Conservation (phyloP, 2,888 invertebrate genomes). For the Coelinius sp. region DNA sequence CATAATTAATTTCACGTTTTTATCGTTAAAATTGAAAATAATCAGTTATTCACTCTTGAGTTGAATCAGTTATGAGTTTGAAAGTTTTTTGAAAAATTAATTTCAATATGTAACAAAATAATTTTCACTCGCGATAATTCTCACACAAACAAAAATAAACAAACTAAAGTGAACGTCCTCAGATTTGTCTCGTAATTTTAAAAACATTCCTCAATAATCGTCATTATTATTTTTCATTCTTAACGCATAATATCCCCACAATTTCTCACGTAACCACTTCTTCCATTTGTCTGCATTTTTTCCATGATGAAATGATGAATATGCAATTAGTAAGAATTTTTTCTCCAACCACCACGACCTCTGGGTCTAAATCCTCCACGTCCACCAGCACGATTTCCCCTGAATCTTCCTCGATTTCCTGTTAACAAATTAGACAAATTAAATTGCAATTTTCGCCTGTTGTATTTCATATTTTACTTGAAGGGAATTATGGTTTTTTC, state of each 20-base stretch:
- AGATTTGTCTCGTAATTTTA: slow-evolving; percentile 41
- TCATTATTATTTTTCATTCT: slow-evolving; percentile 42
- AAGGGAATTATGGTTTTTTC: no score
- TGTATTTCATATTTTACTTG: not conserved
- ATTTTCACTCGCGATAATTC: slow-evolving; percentile 4
- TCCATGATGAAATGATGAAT: slow-evolving; percentile 19
- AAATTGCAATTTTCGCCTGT: no score
- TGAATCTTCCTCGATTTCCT: slow-evolving; percentile 65
- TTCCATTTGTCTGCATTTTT: slow-evolving; percentile 33
- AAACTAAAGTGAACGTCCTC: slow-evolving; percentile 38
- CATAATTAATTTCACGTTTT: not conserved
- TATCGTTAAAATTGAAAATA: not conserved
- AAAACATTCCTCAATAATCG: slow-evolving; percentile 44
- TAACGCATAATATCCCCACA: slow-evolving; percentile 46
- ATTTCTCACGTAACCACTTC: slow-evolving; percentile 34
- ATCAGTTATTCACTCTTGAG: not conserved
- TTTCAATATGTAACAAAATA: not conserved
- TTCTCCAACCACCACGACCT: slow-evolving; percentile 66
- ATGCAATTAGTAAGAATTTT: slow-evolving; percentile 62
- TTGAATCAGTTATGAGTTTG: not conserved
- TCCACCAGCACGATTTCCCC: slow-evolving; percentile 61
- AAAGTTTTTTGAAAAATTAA: not conserved
- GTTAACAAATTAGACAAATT: no score
- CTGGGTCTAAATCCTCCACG: slow-evolving; percentile 65
- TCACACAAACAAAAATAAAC: not conserved